Evolutionary conservation across 2,888 invertebrate species (phyloP).

Genomic region (Tortricodes alternella): DNA sequence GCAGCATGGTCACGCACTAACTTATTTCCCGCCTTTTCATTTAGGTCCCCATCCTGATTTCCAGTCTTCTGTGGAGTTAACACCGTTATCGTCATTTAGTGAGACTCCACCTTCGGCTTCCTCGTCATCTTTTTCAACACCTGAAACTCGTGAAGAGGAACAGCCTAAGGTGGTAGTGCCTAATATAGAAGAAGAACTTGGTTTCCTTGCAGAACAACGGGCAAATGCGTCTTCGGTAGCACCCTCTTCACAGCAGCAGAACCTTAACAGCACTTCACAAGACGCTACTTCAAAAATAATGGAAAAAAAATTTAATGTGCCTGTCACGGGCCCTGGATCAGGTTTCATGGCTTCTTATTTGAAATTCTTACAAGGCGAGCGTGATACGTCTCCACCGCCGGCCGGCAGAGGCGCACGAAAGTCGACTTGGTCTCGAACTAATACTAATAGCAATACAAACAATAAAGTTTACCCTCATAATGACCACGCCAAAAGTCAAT

Average conservation of each 20-base stretch:
- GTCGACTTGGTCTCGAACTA: constrained; percentile 84
- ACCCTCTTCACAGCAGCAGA: constrained; percentile 79
- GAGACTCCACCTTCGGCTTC: constrained; percentile 83
- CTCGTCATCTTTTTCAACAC: constrained; percentile 81
- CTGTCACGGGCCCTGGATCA: constrained; percentile 84
- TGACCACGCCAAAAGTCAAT: constrained; percentile 66
- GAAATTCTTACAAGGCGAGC: constrained; percentile 92
- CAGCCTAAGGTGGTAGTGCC: constrained; percentile 93
- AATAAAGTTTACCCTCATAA: constrained; percentile 65
- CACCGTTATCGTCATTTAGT: constrained; percentile 82
- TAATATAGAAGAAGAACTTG: constrained; percentile 94
- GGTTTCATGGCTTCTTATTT: constrained; percentile 95
- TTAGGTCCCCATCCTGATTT: constrained; percentile 87
- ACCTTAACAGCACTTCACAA: constrained; percentile 74
- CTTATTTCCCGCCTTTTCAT: constrained; percentile 90
- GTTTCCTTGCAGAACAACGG: constrained; percentile 87
- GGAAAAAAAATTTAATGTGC: constrained; percentile 84
- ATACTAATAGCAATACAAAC: constrained; percentile 65
- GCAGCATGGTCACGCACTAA: constrained; percentile 87
- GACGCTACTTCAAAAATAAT: constrained; percentile 77
- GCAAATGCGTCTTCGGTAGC: constrained; percentile 78
- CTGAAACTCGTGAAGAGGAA: constrained; percentile 85
- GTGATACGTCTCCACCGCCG: constrained; percentile 91
- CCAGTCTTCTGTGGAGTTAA: constrained; percentile 85
- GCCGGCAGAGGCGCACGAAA: constrained; percentile 86